Percentiles rank a stretch among this genome's conserved stretches.
These are phyloP conservation scores for Gandaritis pyraliata DNA, from an alignment of 2,888 invertebrate species.

Conservation along the genomic window DNA sequence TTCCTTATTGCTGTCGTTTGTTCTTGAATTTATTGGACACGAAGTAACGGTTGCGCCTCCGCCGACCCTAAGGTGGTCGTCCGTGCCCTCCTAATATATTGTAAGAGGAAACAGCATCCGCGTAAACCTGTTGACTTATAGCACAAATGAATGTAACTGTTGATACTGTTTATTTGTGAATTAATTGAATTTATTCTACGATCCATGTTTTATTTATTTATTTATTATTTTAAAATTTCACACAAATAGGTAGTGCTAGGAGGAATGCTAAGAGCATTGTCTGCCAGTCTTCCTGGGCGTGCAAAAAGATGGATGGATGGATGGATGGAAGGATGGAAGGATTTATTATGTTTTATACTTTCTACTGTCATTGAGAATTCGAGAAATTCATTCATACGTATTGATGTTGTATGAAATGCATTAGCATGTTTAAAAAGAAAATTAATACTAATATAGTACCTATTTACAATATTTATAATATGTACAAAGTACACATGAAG, in stretches of 20 bases:
- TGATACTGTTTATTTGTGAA: constrained; percentile 50
- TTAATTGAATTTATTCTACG: constrained; percentile 55
- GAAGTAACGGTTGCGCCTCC: constrained; percentile 71
- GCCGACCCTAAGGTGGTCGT: constrained; percentile 58
- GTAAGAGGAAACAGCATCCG: constrained; percentile 60
- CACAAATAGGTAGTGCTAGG: too few relatives aligned
- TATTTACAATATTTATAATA: too few relatives aligned
- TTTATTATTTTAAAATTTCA: too few relatives aligned
- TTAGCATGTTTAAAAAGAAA: too few relatives aligned
- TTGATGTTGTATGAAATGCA: not conserved
- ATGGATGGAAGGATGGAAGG: too few relatives aligned
- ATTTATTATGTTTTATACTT: too few relatives aligned
- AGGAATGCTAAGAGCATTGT: too few relatives aligned
- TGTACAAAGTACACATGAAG: too few relatives aligned
- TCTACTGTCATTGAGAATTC: constrained; percentile 44
- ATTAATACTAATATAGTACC: too few relatives aligned
- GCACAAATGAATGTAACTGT: constrained; percentile 48
- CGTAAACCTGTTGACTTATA: constrained; percentile 67
- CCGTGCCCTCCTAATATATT: constrained; percentile 62
- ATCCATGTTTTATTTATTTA: too few relatives aligned
- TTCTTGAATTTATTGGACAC: constrained; percentile 79
- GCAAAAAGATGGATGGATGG: too few relatives aligned
- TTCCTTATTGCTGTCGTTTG: constrained; percentile 78
- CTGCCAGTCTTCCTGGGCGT: too few relatives aligned
- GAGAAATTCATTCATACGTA: constrained; percentile 35